phyloP scores from a whole-genome alignment of 2,888 invertebrate genomes.

The Athalia rosae region DNA sequence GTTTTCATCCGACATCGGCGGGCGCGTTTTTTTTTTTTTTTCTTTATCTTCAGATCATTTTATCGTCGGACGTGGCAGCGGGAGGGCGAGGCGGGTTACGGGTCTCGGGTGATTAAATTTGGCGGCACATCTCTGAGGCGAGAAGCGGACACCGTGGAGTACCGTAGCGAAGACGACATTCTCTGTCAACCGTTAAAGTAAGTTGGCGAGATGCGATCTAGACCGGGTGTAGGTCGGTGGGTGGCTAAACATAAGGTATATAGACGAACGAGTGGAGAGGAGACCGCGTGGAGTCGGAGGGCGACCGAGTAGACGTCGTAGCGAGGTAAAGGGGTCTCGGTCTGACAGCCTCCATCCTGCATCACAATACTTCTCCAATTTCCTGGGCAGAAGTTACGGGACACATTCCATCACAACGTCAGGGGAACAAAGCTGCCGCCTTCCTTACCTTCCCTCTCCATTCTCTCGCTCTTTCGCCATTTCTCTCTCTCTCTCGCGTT shows the following conservation, averaged over 20 bases:
- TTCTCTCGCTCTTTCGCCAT: background rate
- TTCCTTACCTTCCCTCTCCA: conserved; percentile 43
- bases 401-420: conserved; percentile 64
- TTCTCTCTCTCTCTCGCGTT: background rate
- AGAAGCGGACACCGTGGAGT: conserved; percentile 8
- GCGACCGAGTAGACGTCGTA: background rate
- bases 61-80: background rate
- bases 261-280: no score
- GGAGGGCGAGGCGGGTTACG: background rate
- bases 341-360: conserved; percentile 61
- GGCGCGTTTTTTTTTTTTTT: no score
- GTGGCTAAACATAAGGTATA: background rate
- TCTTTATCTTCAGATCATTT: background rate
- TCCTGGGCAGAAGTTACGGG: conserved; percentile 64
- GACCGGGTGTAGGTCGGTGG: no score
- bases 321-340: conserved; percentile 36
- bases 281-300: background rate
- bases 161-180: background rate
- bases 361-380: conserved; percentile 66
- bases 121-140: background rate
- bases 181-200: conserved; percentile 30
- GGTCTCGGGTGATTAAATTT: background rate
- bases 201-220: conserved; percentile 38
- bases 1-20: background rate
- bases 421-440: conserved; percentile 61